Evolutionary conservation across 92 coral and sea anemone genomes (phyloP).

Genomic region (Palythoa heliodiscus): DNA sequence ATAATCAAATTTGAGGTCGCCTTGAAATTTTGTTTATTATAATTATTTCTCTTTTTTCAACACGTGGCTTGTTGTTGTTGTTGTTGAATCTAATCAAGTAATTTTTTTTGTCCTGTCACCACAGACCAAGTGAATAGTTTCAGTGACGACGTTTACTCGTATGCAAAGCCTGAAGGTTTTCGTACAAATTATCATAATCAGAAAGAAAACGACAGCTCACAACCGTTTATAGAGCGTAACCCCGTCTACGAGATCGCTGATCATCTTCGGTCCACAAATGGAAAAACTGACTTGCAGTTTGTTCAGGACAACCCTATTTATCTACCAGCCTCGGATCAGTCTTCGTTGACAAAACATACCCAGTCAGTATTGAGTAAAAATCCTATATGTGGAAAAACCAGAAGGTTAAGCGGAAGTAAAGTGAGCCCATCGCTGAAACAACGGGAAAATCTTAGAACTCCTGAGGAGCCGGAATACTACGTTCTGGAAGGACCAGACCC

Average conservation of each 20-base stretch:
- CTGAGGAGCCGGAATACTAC: not conserved
- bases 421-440: not conserved
- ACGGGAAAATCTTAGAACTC: not conserved
- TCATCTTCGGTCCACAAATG: not conserved
- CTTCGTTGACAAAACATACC: not conserved
- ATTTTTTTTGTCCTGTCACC: not conserved
- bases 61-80: no score
- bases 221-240: not conserved
- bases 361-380: not conserved
- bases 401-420: no score
- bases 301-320: not conserved
- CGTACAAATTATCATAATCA: not conserved
- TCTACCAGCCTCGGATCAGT: not conserved
- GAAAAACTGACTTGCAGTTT: not conserved
- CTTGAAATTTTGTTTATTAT: no score
- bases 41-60: no score
- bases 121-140: not conserved
- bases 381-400: not conserved
- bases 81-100: no score
- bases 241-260: constrained; percentile 2
- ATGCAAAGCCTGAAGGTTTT: not conserved
- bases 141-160: not conserved
- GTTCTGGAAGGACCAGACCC: constrained; percentile 14
- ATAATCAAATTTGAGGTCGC: no score
- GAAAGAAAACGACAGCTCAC: not conserved